Evolutionary conservation across 2,888 invertebrate species (phyloP).

Genomic region (Melipona bicolor): DNA sequence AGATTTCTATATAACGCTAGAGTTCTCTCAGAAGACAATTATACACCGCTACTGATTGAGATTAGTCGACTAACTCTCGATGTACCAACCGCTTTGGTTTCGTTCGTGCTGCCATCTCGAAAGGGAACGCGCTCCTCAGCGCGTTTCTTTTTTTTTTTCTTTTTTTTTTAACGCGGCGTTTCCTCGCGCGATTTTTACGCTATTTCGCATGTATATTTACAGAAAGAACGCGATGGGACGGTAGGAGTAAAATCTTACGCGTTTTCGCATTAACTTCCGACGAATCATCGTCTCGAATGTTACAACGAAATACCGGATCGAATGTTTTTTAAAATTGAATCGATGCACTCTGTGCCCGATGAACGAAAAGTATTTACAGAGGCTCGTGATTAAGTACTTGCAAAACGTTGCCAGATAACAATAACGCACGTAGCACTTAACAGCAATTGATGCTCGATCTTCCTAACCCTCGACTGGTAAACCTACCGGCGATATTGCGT

Average conservation of each 20-base stretch:
- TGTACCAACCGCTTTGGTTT: conserved; percentile 11
- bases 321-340: neutral
- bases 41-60: conserved; percentile 57
- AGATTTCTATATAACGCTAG: conserved; percentile 56
- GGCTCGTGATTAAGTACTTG: neutral
- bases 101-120: conserved; percentile 1
- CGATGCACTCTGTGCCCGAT: too few relatives aligned
- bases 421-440: neutral
- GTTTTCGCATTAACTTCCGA: neutral
- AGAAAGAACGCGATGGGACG: conserved; percentile 61
- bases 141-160: too few relatives aligned
- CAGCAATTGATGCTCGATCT: neutral
- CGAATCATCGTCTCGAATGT: neutral
- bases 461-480: conserved; percentile 7
- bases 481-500: neutral
- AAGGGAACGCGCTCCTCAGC: neutral
- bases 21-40: conserved; percentile 49
- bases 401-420: neutral
- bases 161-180: neutral
- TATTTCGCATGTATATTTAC: conserved; percentile 51
- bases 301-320: neutral
- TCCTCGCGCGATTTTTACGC: neutral
- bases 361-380: neutral
- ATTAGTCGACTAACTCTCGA: conserved; percentile 55
- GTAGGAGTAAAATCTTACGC: conserved; percentile 61